These are phyloP conservation scores for Pygoscelis adeliae DNA, from an alignment of 2,113 vertebrate genomes.

Conservation along the genomic window DNA sequence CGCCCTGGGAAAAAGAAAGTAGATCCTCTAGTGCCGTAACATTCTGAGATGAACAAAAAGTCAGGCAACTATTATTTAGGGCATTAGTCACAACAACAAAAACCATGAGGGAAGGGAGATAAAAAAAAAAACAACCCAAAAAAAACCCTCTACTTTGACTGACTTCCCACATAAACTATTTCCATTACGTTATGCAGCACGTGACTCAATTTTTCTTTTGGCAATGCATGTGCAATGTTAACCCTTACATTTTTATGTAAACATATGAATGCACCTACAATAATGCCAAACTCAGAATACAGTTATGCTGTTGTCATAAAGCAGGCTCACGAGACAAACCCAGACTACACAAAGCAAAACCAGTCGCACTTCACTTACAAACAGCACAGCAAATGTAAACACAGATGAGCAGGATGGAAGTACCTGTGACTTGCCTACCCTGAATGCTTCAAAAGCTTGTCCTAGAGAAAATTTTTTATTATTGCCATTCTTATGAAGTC, in stretches of 20 bases:
- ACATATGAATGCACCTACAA: neutral
- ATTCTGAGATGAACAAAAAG: neutral
- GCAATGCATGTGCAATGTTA: neutral
- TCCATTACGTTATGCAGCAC: neutral
- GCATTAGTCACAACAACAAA: neutral
- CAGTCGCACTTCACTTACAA: neutral
- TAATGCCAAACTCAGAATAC: neutral
- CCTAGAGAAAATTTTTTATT: neutral
- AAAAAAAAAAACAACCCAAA: too few relatives aligned
- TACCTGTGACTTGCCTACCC: neutral
- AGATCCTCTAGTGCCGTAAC: neutral
- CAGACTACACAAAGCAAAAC: neutral
- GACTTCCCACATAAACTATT: neutral
- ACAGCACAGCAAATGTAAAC: neutral
- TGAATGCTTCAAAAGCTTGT: neutral
- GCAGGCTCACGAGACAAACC: neutral
- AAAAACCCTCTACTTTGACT: neutral
- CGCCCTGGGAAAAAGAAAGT: neutral
- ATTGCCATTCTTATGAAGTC: neutral
- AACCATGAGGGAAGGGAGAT: neutral
- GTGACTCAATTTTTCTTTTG: neutral
- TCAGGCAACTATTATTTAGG: neutral
- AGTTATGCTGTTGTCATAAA: neutral
- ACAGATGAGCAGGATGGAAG: neutral
- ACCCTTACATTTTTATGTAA: neutral